phyloP scores from a whole-genome alignment of 2,888 invertebrate genomes.

The Myopa tessellatipennis region DNA sequence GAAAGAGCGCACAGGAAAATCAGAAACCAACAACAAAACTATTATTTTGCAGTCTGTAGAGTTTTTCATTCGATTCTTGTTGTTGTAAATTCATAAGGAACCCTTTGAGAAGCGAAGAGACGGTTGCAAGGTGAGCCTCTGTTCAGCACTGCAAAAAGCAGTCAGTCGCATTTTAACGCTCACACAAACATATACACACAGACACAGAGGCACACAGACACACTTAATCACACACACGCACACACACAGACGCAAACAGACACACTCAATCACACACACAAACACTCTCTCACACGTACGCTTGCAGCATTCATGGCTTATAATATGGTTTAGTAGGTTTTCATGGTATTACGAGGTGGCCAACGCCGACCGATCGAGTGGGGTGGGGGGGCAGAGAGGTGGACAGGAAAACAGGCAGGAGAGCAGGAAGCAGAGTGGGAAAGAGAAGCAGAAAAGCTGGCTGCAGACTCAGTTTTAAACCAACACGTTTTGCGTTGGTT shows the following conservation, averaged over 20 bases:
- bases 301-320: slow-evolving; percentile 27
- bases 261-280: neutral
- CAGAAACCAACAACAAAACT: neutral
- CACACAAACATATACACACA: slow-evolving; percentile 1
- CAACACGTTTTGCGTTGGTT: neutral
- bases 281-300: neutral
- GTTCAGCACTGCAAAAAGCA: slow-evolving; percentile 29
- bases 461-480: neutral
- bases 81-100: slow-evolving; percentile 8
- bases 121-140: slow-evolving; percentile 33
- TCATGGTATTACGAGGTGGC: slow-evolving; percentile 42
- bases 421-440: neutral
- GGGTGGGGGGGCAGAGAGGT: neutral
- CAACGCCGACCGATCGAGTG: neutral
- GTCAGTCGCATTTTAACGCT: slow-evolving; percentile 16
- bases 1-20: neutral
- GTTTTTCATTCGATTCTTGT: neutral
- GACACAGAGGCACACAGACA: slow-evolving; percentile 2
- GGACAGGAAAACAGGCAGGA: neutral
- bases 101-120: neutral
- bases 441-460: neutral
- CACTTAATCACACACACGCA: neutral
- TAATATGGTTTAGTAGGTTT: slow-evolving; percentile 51
- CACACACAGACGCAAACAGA: slow-evolving; percentile 15
- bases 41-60: neutral